These are phyloP conservation scores for Drosophila mauritiana DNA, from an alignment of 1,140 invertebrate species.

Conservation along the genomic window DNA sequence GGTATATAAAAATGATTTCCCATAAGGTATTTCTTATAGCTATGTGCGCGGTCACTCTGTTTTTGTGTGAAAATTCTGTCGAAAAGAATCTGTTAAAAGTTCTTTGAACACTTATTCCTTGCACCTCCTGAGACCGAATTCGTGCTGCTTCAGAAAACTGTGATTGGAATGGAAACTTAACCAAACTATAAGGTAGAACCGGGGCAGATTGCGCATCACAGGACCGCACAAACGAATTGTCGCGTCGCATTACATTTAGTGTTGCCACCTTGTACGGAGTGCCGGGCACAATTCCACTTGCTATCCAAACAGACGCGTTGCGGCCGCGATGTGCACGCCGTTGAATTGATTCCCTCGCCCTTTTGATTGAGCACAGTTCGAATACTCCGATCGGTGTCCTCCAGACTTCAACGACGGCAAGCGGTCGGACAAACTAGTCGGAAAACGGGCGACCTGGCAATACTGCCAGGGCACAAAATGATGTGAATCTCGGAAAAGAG, in stretches of 20 bases:
- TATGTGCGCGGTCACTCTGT: not conserved
- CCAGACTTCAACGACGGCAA: slow-evolving; percentile 1
- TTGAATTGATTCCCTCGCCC: slow-evolving; percentile 9
- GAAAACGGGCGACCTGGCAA: slow-evolving; percentile 67
- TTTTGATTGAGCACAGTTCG: not conserved
- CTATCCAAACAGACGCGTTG: slow-evolving; percentile 13
- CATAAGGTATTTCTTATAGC: not conserved
- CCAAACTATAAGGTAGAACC: not conserved
- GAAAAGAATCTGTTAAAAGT: slow-evolving; percentile 23
- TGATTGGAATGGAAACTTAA: too few relatives aligned
- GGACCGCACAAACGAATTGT: slow-evolving; percentile 53
- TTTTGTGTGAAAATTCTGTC: slow-evolving; percentile 57
- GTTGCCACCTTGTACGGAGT: slow-evolving; percentile 54
- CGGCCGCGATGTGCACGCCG: slow-evolving; percentile 23
- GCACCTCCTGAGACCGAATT: not conserved
- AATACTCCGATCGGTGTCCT: not conserved
- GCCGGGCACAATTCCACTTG: slow-evolving; percentile 8
- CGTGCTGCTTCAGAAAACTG: too few relatives aligned
- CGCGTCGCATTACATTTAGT: slow-evolving; percentile 71
- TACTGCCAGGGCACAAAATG: slow-evolving; percentile 63
- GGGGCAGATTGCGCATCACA: not conserved
- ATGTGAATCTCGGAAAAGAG: slow-evolving; percentile 54
- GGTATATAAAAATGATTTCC: too few relatives aligned
- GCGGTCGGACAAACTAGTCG: slow-evolving; percentile 30
- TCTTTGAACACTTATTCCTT: slow-evolving; percentile 6